These are phyloP conservation scores for Leptinotarsa peninsularis DNA, from an alignment of 2,888 invertebrate genomes.

Conservation along the genomic window DNA sequence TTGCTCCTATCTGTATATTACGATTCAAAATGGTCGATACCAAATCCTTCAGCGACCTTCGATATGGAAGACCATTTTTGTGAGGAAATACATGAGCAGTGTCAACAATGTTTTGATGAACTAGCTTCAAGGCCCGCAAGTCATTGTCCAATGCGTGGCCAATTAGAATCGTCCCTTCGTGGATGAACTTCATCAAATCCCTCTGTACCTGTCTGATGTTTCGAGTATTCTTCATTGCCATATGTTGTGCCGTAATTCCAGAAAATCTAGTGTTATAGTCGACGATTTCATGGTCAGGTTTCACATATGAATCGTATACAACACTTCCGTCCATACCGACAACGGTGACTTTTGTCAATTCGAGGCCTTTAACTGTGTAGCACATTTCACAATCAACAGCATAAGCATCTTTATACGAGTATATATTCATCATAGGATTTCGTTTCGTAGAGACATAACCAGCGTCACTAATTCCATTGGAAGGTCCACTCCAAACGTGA, in stretches of 20 bases:
- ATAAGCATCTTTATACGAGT: constrained; percentile 70
- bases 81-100: constrained; percentile 3
- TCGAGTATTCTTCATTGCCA: constrained; percentile 70
- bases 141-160: constrained; percentile 76
- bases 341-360: constrained; percentile 67
- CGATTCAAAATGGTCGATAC: neutral
- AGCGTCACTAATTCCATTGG: too few relatives aligned
- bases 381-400: constrained; percentile 98
- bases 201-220: constrained; percentile 78
- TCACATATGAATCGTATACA: constrained; percentile 87
- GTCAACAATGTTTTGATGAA: neutral
- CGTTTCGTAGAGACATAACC: constrained; percentile 44
- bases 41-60: constrained; percentile 12
- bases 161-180: constrained; percentile 87
- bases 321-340: constrained; percentile 70
- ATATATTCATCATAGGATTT: too few relatives aligned
- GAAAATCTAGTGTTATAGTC: constrained; percentile 98
- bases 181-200: constrained; percentile 81
- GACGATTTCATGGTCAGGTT: constrained; percentile 84
- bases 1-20: too few relatives aligned
- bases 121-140: neutral
- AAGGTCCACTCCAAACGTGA: too few relatives aligned
- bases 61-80: neutral
- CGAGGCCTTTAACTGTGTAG: constrained; percentile 87
- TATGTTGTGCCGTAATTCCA: constrained; percentile 80